Conservation (phyloP, 2,113 vertebrate species). For the Gymnogyps californianus region DNA sequence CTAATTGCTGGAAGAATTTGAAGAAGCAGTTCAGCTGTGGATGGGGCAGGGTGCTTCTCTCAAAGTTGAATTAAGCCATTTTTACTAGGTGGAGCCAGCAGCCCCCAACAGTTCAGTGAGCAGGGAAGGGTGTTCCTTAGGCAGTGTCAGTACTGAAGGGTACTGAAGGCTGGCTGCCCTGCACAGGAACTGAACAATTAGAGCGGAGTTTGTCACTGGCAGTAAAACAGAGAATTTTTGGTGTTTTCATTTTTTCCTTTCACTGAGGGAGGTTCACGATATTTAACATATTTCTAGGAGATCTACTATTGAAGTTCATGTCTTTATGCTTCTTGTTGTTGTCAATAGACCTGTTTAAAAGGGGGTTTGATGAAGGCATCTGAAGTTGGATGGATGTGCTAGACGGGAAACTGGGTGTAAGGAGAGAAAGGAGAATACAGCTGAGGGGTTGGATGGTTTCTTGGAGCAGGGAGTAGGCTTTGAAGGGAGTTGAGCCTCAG, state of each 20-base stretch:
- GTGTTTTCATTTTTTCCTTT: background rate
- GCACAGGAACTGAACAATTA: background rate
- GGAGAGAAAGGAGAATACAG: background rate
- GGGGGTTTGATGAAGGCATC: background rate
- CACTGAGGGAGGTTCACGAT: background rate
- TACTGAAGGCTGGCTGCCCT: background rate
- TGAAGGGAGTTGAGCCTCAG: background rate
- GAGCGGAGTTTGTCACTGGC: background rate
- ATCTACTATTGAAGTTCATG: background rate
- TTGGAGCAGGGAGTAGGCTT: background rate
- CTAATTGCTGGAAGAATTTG: background rate
- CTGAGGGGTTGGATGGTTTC: background rate
- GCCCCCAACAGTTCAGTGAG: background rate
- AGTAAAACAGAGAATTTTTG: background rate
- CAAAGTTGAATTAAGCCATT: background rate
- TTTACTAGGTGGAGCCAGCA: background rate
- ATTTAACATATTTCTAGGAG: background rate
- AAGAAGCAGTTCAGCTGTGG: background rate
- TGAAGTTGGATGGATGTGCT: background rate
- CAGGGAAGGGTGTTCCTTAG: background rate
- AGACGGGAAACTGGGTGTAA: background rate
- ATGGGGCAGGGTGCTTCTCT: background rate
- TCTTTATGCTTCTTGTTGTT: background rate
- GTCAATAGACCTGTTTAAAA: rapidly evolving
- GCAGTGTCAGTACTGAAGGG: background rate